Conservation (phyloP, 2,113 vertebrate species). For the Mastomys coucha region DNA sequence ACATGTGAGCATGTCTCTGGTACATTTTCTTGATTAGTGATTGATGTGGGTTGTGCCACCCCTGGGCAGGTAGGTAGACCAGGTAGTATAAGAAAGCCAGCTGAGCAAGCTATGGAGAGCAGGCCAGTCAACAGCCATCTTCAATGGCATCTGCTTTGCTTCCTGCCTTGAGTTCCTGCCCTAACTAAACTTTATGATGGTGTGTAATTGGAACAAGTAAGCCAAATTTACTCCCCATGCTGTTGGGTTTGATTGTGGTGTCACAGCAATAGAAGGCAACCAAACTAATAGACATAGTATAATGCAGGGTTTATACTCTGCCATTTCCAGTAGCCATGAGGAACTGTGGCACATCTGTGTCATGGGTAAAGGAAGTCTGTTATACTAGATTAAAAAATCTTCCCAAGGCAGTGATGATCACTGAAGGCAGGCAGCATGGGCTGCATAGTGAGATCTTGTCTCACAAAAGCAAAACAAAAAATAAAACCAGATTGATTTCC, state of each 20-base stretch:
- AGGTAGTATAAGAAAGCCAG: not conserved
- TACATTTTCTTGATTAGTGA: not conserved
- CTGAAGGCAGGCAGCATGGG: not conserved
- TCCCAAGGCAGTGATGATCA: not conserved
- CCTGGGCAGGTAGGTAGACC: not conserved
- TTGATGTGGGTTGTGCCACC: not conserved
- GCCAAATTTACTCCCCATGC: not conserved
- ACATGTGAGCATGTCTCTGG: not conserved
- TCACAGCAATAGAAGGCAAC: not conserved
- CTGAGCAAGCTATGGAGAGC: not conserved
- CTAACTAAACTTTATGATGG: not conserved
- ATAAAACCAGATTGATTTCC: not conserved
- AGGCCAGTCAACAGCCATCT: not conserved
- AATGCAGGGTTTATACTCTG: not conserved
- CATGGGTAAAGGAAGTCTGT: not conserved
- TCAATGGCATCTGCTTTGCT: not conserved
- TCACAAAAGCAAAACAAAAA: not conserved
- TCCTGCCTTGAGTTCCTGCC: not conserved
- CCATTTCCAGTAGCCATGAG: not conserved
- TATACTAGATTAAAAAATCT: conserved; percentile 30
- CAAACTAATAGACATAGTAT: not conserved
- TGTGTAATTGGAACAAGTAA: not conserved
- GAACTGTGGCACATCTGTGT: not conserved
- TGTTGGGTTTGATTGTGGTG: not conserved
- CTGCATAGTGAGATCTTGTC: not conserved